Evolutionary conservation across 2,797 vertebrate genomes (phyloP).

Genomic region (Pachyuromys duprasi): DNA sequence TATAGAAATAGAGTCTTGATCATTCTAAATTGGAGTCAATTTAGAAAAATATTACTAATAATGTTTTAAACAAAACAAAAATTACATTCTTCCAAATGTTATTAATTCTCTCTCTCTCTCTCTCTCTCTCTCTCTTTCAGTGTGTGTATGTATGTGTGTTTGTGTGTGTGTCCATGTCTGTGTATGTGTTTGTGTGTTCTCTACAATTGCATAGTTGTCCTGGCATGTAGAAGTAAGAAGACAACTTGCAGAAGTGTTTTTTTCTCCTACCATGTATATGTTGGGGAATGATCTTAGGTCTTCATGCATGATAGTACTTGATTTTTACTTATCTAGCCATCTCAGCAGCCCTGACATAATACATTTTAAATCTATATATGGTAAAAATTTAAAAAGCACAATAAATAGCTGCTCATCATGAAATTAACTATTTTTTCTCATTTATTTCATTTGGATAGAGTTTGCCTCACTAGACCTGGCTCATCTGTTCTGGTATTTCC

Average conservation of each 20-base stretch:
- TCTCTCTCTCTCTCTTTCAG: too few relatives aligned
- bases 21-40: neutral
- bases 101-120: neutral
- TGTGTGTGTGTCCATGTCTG: neutral
- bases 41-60: neutral
- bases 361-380: too few relatives aligned
- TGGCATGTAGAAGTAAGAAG: neutral
- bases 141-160: too few relatives aligned
- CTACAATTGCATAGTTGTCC: neutral
- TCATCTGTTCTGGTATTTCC: slow-evolving; percentile 8
- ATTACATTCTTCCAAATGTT: neutral
- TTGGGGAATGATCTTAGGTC: too few relatives aligned
- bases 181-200: neutral
- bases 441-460: neutral
- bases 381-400: neutral
- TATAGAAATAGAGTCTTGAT: neutral
- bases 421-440: neutral
- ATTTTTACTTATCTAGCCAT: neutral
- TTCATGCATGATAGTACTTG: neutral
- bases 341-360: neutral
- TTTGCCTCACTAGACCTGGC: neutral
- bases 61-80: neutral
- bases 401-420: neutral
- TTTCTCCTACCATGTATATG: neutral
- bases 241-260: too few relatives aligned